Percentiles rank a stretch among this genome's conserved stretches.
Conservation (phyloP, 2,888 invertebrate species). For the Bembecia ichneumoniformis region DNA sequence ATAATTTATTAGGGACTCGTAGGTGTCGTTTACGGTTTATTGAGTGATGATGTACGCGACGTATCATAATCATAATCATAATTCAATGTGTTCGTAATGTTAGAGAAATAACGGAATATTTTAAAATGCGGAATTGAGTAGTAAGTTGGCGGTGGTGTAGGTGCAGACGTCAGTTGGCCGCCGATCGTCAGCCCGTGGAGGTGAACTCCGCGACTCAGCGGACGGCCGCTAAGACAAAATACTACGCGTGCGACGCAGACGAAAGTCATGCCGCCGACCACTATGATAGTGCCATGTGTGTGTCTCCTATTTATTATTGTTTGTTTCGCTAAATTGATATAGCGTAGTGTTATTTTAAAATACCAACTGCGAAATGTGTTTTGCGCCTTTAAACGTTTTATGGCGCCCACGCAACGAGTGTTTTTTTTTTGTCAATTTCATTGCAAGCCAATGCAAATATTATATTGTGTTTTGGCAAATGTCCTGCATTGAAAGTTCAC, state of each 20-base stretch:
- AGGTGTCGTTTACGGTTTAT: background rate
- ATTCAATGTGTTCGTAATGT: slow-evolving; percentile 18
- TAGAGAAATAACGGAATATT: slow-evolving; percentile 60
- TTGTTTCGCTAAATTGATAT: slow-evolving; percentile 1
- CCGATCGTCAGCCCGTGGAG: slow-evolving; percentile 46
- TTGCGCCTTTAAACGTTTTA: slow-evolving; percentile 7
- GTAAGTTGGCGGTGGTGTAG: slow-evolving; percentile 40
- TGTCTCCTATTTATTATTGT: slow-evolving; percentile 14
- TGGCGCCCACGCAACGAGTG: slow-evolving; percentile 17
- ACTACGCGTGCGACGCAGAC: slow-evolving; percentile 26
- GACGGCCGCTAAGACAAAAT: slow-evolving; percentile 15
- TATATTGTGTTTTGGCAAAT: slow-evolving; percentile 23
- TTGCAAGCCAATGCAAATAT: slow-evolving; percentile 23
- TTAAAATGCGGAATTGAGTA: slow-evolving; percentile 68
- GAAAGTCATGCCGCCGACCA: slow-evolving; percentile 65
- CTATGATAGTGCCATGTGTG: slow-evolving; percentile 69
- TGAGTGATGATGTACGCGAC: background rate
- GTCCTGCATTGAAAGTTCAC: slow-evolving; percentile 27
- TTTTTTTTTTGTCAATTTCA: slow-evolving; percentile 21
- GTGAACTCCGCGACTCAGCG: slow-evolving; percentile 52
- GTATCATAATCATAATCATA: background rate
- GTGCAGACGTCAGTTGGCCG: slow-evolving; percentile 53
- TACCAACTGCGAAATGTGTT: background rate
- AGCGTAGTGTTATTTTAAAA: background rate
- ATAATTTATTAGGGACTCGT: no score